Base-by-base conservation (phyloP, 2,888 invertebrate species). In the Branchipolynoe longqiensis region DNA sequence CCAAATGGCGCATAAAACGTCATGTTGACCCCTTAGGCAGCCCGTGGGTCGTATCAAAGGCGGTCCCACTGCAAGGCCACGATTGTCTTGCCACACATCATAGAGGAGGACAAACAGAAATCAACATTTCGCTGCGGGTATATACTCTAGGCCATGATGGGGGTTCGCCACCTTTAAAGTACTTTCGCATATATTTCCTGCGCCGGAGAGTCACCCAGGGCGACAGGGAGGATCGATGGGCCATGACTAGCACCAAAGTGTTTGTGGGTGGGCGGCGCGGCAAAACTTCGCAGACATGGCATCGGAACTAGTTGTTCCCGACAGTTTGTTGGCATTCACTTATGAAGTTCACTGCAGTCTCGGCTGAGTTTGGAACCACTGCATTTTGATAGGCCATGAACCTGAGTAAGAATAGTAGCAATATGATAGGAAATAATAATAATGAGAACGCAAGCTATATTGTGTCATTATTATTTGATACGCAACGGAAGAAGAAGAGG, bases 71-170 rank as follows among this genome's bases (percentile, higher is more conserved):
- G 25, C 78, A 78, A 78, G 78, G 78, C 78, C 78, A 78, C 12
- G 31, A 54, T 54, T 54, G 54, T 54, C 78, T 54, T 54, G 18
- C 48, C 78, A 78, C 41, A 78, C 78, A 48, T 78, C 78, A 78
- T 54, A 78, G 54, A 48, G 48, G 48, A 8, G 54, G 78, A 78
- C 48, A 78, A 41, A 78, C 78, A 48, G 78, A 54, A 78, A 78
- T 78, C 78, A 78, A 78, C 78, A 78, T 78, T 78, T 78, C 4
- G 78, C 78, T 78, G 41, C n/a, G 25, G 78, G 78, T 78, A 54
- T 41, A 78, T 41, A 48, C 78, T 78, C 28, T 31, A 28, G 78
- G 78, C 48, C 31, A 48, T 18, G 78, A 54, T 31, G n/a, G n/a
- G 54, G 41, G 78, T 78, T 41, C 48, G 48, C 48, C 41, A 78